Evolutionary conservation across 2,888 invertebrate species (phyloP).

Genomic region (Cosmopolites sordidus): DNA sequence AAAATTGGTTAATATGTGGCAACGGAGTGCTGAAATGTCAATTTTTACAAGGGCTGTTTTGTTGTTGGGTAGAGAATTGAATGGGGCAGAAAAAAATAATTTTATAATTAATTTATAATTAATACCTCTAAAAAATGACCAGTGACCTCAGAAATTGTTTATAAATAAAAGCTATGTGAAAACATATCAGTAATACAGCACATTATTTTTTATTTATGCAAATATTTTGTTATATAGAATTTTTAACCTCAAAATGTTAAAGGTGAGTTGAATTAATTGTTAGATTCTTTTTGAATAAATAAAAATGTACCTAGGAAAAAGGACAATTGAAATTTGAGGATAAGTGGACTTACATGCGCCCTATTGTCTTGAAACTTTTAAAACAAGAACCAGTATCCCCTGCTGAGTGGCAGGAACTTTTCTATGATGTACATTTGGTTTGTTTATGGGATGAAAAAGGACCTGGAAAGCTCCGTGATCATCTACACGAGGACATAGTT

Average conservation of each 20-base stretch:
- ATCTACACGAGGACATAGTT: slow-evolving; percentile 86
- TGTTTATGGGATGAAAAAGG: slow-evolving; percentile 98
- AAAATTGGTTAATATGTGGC: too few relatives aligned
- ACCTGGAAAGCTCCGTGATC: slow-evolving; percentile 80
- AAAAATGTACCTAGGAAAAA: slow-evolving; percentile 58
- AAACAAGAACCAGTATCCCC: slow-evolving; percentile 92
- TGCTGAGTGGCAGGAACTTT: slow-evolving; percentile 96
- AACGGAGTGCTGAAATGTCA: neutral
- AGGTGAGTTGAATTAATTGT: slow-evolving; percentile 27
- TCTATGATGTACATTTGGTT: slow-evolving; percentile 92
- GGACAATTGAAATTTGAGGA: slow-evolving; percentile 87
- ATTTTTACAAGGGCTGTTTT: slow-evolving; percentile 7
- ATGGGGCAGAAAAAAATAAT: slow-evolving; percentile 9
- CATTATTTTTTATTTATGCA: slow-evolving; percentile 12
- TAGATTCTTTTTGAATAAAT: slow-evolving; percentile 1
- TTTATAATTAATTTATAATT: slow-evolving; percentile 2
- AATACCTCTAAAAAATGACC: slow-evolving; percentile 3
- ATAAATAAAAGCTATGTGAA: slow-evolving; percentile 13
- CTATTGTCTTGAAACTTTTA: slow-evolving; percentile 87
- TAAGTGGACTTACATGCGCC: slow-evolving; percentile 94
- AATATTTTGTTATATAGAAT: slow-evolving; percentile 4
- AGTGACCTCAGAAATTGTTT: slow-evolving; percentile 2
- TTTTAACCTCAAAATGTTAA: slow-evolving; percentile 36
- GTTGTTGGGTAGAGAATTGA: slow-evolving; percentile 4
- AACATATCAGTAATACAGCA: slow-evolving; percentile 8